Evolutionary conservation across 2,888 invertebrate species (phyloP).

Genomic region (Eupithecia tripunctaria): DNA sequence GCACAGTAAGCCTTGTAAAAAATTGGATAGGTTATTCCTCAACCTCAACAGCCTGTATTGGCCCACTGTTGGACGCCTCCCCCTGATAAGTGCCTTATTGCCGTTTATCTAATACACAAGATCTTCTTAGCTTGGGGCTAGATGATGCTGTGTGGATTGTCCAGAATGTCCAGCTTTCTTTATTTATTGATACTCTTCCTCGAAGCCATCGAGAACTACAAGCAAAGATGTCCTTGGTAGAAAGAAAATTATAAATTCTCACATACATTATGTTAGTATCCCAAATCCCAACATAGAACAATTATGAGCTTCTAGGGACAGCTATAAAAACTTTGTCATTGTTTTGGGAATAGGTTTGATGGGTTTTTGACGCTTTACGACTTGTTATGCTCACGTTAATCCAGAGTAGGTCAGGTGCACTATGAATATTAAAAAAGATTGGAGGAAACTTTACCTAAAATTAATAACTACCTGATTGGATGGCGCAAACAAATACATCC

Average conservation of each 20-base stretch:
- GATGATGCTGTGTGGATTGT: too few species aligned
- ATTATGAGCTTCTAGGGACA: neutral
- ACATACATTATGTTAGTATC: neutral
- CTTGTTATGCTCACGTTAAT: slow-evolving; percentile 35
- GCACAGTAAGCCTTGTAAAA: too few species aligned
- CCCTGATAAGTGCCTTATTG: too few species aligned
- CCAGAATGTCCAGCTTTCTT: too few species aligned
- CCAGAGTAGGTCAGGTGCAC: slow-evolving; percentile 26
- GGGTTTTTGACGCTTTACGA: slow-evolving; percentile 41
- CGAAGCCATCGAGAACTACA: neutral
- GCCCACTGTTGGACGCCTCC: too few species aligned
- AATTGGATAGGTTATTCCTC: neutral
- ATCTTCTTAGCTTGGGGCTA: too few species aligned
- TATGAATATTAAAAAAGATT: slow-evolving; percentile 11
- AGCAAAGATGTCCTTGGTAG: neutral
- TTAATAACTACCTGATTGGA: neutral
- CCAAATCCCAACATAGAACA: neutral
- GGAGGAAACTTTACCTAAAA: neutral
- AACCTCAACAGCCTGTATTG: too few species aligned
- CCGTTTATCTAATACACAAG: too few species aligned
- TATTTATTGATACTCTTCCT: neutral
- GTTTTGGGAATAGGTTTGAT: slow-evolving; percentile 44
- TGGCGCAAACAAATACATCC: neutral
- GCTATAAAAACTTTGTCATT: slow-evolving; percentile 43
- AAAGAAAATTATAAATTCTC: neutral